Base-by-base conservation (phyloP, 1,140 invertebrate genomes). In the Dreissena rostriformis region DNA sequence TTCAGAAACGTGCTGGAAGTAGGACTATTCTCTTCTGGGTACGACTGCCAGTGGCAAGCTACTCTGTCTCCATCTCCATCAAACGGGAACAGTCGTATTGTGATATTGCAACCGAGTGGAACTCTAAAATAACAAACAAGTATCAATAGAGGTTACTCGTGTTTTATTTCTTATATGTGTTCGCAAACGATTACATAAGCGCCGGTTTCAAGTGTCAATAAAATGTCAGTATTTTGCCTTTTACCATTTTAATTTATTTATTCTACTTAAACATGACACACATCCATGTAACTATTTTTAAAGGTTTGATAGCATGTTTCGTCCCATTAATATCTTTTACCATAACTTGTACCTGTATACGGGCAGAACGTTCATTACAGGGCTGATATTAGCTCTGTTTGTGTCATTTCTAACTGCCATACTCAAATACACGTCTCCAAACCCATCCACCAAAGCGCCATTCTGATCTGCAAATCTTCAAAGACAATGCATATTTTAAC, bases 31-130 rank as follows among this genome's bases (percentile, higher is more conserved):
- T 7, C 5, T 6, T 29, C 19, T 19, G 78, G 78, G 49, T 71
- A 71, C 10, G 8, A 71, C 22, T 55, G 51, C 66, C 66, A 80
- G 26, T 80, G 78, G 39, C 78, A 80, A 14, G 26, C 28, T 0
- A 80, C 78, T 49, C 24, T 57, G 51, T 80, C 78, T 22, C 78
- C 78, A 55, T 80, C 78, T 5, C 78, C 78, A 19, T 80, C 78
- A 51, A 80, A 80, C 11, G 78, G 78, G 51, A 80, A 80, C 24
- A 80, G 26, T 51, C 49, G 15, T n/a, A 80, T 72, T n/a, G 29
- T 17, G 0, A 52, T 68, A 26, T 53, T 71, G 68, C 78, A 71
- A 7, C 57, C 68, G 6, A 71, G 66, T 6, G 78, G 78, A 39
- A 80, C 29, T 19, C 78, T 80, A 39, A 39, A 39, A 39, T 8